phyloP scores from a whole-genome alignment of 2,888 invertebrate genomes.

The Pandemis heparana region DNA sequence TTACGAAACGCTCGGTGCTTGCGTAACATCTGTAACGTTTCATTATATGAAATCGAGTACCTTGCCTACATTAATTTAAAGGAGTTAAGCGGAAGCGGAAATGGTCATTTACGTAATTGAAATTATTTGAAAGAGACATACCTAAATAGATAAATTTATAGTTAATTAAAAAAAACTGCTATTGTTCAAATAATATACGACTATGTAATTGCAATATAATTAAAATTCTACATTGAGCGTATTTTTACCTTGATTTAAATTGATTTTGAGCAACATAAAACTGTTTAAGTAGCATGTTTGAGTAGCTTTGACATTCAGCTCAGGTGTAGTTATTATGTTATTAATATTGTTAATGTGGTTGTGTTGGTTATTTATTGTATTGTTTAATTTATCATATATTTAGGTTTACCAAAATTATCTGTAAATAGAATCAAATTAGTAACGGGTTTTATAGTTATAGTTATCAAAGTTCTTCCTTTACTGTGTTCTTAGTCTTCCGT shows the following conservation, averaged over 20 bases:
- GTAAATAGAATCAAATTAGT: slow-evolving; percentile 65
- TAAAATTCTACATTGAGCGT: slow-evolving; percentile 45
- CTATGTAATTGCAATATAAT: slow-evolving; percentile 21
- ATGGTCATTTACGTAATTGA: slow-evolving; percentile 15
- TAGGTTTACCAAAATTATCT: slow-evolving; percentile 71
- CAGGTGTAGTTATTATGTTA: slow-evolving; percentile 66
- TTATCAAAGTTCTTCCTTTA: slow-evolving; percentile 67
- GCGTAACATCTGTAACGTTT: slow-evolving; percentile 39
- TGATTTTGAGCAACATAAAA: slow-evolving; percentile 68
- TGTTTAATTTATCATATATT: slow-evolving; percentile 80
- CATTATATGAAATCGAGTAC: slow-evolving; percentile 46
- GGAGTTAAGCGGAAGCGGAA: slow-evolving; percentile 23
- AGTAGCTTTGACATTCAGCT: slow-evolving; percentile 64
- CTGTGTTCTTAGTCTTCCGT: slow-evolving; percentile 71
- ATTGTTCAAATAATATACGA: slow-evolving; percentile 39
- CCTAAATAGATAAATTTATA: slow-evolving; percentile 33
- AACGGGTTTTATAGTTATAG: slow-evolving; percentile 75
- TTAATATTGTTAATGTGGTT: slow-evolving; percentile 75
- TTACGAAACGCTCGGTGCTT: slow-evolving; percentile 47
- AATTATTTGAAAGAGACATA: slow-evolving; percentile 18
- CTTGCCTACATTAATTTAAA: slow-evolving; percentile 50
- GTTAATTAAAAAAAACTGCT: slow-evolving; percentile 19
- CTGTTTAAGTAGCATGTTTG: slow-evolving; percentile 58
- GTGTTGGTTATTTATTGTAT: slow-evolving; percentile 83
- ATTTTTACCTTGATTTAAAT: slow-evolving; percentile 47